phyloP scores from a whole-genome alignment of 2,113 vertebrate species.

The Alligator sinensis region DNA sequence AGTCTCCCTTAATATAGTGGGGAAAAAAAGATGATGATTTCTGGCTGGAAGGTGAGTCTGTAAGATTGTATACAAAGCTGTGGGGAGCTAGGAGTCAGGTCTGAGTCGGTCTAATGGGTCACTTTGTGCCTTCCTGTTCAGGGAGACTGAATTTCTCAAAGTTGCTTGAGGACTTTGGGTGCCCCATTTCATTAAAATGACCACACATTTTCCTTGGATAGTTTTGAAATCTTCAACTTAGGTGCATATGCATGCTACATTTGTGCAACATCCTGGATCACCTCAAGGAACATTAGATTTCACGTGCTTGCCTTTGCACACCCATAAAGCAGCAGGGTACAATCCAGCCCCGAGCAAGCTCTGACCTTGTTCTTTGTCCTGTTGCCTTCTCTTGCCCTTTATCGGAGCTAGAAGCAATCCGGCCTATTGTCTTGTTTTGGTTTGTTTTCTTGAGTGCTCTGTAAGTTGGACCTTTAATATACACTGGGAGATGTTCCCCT shows the following conservation, averaged over 20 bases:
- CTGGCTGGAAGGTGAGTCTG: neutral
- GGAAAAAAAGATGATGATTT: neutral
- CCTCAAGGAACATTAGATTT: constrained; percentile 58
- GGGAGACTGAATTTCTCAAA: neutral
- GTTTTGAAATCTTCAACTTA: constrained; percentile 15
- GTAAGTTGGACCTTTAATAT: fast-evolving
- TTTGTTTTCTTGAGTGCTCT: neutral
- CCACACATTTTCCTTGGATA: neutral
- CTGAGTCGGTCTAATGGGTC: fast-evolving
- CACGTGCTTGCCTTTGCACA: neutral
- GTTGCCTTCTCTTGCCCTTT: neutral
- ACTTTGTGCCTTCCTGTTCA: fast-evolving
- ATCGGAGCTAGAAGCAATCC: neutral
- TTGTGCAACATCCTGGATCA: constrained; percentile 30
- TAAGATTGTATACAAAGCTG: neutral
- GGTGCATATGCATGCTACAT: constrained; percentile 38
- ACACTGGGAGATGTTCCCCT: fast-evolving
- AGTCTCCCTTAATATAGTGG: neutral
- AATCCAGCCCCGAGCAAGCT: neutral
- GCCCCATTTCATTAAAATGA: constrained; percentile 38
- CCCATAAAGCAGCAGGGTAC: too few species aligned
- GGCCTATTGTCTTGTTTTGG: neutral
- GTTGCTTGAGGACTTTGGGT: neutral
- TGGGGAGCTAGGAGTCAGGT: neutral
- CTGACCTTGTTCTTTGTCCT: neutral